Percentiles rank a stretch among this genome's conserved stretches.
These are phyloP conservation scores for Papilio elwesi DNA, from an alignment of 2,888 invertebrate species.

Conservation along the genomic window DNA sequence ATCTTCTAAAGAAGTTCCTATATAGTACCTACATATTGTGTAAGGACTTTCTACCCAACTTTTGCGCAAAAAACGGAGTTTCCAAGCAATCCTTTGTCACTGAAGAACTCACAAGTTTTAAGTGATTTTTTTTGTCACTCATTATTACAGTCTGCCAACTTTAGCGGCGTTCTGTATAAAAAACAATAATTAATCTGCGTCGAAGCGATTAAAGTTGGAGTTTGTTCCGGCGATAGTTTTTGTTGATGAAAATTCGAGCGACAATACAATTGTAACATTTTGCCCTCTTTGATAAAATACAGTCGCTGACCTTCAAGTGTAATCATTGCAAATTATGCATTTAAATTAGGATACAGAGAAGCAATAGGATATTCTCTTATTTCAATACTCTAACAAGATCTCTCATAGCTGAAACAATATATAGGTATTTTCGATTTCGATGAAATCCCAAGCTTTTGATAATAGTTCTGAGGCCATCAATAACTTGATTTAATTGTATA, in stretches of 20 bases:
- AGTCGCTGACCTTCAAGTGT: not conserved
- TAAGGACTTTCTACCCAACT: not conserved
- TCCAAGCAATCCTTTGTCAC: conserved; percentile 36
- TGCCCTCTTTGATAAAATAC: not conserved
- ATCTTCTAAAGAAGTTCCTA: not conserved
- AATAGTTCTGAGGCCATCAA: too few relatives aligned
- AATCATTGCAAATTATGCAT: not conserved
- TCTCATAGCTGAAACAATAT: too few relatives aligned
- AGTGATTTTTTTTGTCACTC: conserved; percentile 45
- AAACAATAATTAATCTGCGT: conserved; percentile 45
- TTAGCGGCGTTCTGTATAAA: conserved; percentile 42
- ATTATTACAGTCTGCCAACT: conserved; percentile 52
- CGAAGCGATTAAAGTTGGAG: conserved; percentile 40
- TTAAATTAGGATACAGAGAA: too few relatives aligned
- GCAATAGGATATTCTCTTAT: too few relatives aligned
- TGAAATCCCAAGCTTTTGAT: too few relatives aligned
- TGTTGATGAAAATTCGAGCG: conserved; percentile 16
- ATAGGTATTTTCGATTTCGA: too few relatives aligned
- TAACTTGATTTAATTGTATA: too few relatives aligned
- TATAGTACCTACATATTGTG: conserved; percentile 2
- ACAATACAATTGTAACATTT: not conserved
- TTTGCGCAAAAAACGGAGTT: conserved; percentile 17
- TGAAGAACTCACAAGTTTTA: conserved; percentile 42
- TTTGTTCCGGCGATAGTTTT: conserved; percentile 36
- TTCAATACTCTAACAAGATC: too few relatives aligned